Evolutionary conservation across 2,797 vertebrate species (phyloP).

Genomic region (Bradypus variegatus): DNA sequence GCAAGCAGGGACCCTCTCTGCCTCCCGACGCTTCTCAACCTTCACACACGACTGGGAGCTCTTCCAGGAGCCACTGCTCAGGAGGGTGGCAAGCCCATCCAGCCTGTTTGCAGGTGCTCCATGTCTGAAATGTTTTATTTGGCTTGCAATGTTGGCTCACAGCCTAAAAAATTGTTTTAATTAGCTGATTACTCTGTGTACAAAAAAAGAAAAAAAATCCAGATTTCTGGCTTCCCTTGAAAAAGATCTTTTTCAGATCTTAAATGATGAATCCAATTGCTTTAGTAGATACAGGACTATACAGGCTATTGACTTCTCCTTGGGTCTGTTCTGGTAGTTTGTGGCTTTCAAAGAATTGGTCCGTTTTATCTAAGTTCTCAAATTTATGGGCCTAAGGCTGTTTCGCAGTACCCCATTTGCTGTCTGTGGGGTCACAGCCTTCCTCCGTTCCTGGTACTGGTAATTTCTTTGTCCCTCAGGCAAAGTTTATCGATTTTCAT

Average conservation of each 20-base stretch:
- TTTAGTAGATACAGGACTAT: not conserved
- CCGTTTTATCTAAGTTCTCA: no score
- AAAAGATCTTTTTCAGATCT: not conserved
- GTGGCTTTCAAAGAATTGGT: not conserved
- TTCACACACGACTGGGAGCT: not conserved
- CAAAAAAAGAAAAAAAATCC: not conserved
- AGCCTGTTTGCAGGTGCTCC: not conserved
- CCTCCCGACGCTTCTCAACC: not conserved
- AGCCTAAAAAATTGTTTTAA: not conserved
- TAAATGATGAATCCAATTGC: not conserved
- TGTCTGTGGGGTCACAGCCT: not conserved
- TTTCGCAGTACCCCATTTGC: rapidly evolving
- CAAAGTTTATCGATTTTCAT: not conserved
- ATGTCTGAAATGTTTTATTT: not conserved
- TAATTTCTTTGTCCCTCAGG: not conserved
- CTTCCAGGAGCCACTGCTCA: no score
- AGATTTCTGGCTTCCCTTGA: not conserved
- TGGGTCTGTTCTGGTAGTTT: not conserved
- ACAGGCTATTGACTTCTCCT: not conserved
- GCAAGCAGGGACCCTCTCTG: not conserved
- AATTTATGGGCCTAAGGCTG: no score
- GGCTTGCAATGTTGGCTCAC: not conserved
- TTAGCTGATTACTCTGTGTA: not conserved
- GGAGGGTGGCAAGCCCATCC: not conserved
- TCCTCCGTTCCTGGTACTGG: not conserved